phyloP scores from a whole-genome alignment of 2,888 invertebrate species.

The Didymodactylos carnosus region DNA sequence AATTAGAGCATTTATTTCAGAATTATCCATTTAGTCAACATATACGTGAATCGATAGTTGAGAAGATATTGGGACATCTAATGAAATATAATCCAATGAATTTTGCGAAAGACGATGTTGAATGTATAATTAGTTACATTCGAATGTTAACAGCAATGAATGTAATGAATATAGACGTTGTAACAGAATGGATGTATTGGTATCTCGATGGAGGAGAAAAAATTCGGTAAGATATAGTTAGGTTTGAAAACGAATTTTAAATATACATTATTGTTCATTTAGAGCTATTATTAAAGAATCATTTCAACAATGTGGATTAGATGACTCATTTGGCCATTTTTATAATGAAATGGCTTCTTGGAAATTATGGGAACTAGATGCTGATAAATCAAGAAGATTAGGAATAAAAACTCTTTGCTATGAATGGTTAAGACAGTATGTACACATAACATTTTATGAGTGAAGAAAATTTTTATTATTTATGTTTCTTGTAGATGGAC shows the following conservation, averaged over 20 bases:
- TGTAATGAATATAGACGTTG: background rate
- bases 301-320: background rate
- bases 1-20: background rate
- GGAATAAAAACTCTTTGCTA: background rate
- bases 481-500: background rate
- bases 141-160: background rate
- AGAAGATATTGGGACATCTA: background rate
- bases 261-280: background rate
- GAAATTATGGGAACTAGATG: background rate
- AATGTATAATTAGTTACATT: background rate
- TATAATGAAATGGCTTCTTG: background rate
- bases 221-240: background rate
- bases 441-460: background rate
- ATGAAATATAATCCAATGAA: background rate
- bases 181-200: background rate
- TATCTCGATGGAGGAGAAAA: background rate
- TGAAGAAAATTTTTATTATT: background rate
- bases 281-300: background rate
- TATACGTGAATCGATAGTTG: background rate
- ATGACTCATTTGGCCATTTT: background rate
- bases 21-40: background rate
- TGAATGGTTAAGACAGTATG: background rate
- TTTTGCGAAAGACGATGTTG: background rate
- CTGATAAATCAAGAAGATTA: background rate
- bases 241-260: background rate